Evolutionary conservation across 2,888 invertebrate species (phyloP), one percentile per base, ranked within the genome.

Genomic region (Coenonympha glycerion): DNA sequence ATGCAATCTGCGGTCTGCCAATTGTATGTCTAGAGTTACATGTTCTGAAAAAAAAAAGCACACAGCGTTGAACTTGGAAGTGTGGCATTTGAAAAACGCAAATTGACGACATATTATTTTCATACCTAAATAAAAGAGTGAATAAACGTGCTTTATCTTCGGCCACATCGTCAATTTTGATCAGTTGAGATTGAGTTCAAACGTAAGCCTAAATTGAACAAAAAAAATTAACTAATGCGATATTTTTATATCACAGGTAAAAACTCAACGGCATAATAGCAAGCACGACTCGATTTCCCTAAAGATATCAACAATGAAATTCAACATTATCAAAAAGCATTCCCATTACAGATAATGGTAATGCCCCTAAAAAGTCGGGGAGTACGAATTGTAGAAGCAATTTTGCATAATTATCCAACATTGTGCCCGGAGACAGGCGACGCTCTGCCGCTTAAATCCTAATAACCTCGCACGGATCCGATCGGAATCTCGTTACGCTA

Each of bases 351-450:
- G 70, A 74, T 85, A 84, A 86, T 77, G 85, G 82, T 80, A 73
- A 83, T 84, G 82, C 63, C 73, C 76, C 73, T 78, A 80, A 86
- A 84, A 85, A 85, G 74, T 79, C 73, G 74, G 79, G 81, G 80
- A 69, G 72, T 76, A 74, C 72, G 79, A 86, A 79, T 85, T 70
- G 85, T 82, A 78, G 79, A 66, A 82, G 81, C 84, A 81, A 85
- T 86, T 87, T 86, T 81, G 84, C 86, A 87, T 86, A 87, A 87
- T 87, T 86, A 85, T 77, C 74, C 69, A 68, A 69, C 72, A 71
- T 71, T 71, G 69, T 65, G 70, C 64, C 67, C 64, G 66, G 76
- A 74, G 76, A 74, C 73, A 73, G 73, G 76, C 71, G 71, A 65
- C 69, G 69, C 69, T 68, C 66, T 68, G 74, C 68, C 79, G 78